Base-by-base conservation (phyloP, 2,797 vertebrate genomes). In the Carduelis carduelis region DNA sequence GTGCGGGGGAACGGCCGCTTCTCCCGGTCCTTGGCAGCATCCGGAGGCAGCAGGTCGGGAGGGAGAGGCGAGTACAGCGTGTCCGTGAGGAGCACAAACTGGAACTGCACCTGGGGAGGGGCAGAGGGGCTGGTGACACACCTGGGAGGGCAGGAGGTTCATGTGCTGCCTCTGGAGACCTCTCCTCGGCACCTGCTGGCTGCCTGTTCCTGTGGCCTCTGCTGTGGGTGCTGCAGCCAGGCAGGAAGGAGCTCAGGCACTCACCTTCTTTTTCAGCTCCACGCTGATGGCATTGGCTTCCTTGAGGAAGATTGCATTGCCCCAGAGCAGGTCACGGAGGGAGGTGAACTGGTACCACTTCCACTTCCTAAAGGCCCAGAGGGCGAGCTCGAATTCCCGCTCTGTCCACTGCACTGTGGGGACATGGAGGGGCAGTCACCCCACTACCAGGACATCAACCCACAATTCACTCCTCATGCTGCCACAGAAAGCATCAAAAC, bases 241-340 rank as follows among this genome's bases (percentile, higher is more conserved):
- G 52, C 70, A 74, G 32, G 35, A 27, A 53, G 32, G 39, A 76
- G 47, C 39, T 32, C 2, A 7, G 63, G 10, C n/a, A 82, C 97
- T 60, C 83, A 99, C 99, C 99, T 99, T 99, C 96, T 99, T 99
- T 95, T 99, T 99, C 43, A 99, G 98, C 83, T 99, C 99, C 65
- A 99, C 99, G 0, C 99, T 99, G 97, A 99, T 99, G 80, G 99
- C 99, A 1, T 99, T 99, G 94, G 99, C 99, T 97, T 99, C 99
- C 95, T 99, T 99, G 21, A 99, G 98, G 93, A 99, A 99, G 97
- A 99, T 99, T 90, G 99, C 99, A 0, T 99, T 99, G 82, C 99
- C 99, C 99, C 99, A 99, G 35, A 99, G 97, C 75, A 98, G 98
- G 97, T 99, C 99, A 3, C 99, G 98, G 27, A 99, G 98, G 3